Base-by-base conservation (phyloP, 2,888 invertebrate genomes). In the Andrena fulva region DNA sequence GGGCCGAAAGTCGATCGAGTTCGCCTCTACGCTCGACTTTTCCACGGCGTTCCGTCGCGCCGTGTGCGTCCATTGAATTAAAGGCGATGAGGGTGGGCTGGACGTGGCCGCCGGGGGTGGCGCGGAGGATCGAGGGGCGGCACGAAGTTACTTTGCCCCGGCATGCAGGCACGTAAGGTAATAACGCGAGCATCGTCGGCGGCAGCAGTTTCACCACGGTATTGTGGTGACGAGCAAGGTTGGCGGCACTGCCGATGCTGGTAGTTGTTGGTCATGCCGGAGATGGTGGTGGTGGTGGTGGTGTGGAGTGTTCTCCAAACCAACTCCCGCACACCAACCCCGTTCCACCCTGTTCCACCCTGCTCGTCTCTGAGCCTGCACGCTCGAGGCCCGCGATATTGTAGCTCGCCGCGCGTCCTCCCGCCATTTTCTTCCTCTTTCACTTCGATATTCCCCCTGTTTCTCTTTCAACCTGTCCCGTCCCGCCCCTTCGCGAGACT, bases 141-240 rank as follows among this genome's bases (percentile, higher is more conserved):
- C 60, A 66, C 42, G 66, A 80, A 83, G 85, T 83, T 50, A 85
- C 77, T 84, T 86, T 31, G 71, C 5, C 60, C 56, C 24, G 73
- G 74, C 69, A 73, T 77, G 80, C 66, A 86, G 77, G 79, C 76
- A 84, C 82, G 82, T 79, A 69, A 80, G 81, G 77, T 82, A 82
- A 86, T 86, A 86, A 86, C 67, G 70, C 60, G 73, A 72, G 54
- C 68, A 62, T 31, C 73, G 74, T 69, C 68, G 70, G 59, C 63
- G 66, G 75, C 50, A 78, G 71, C 83, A 81, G 86, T 84, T 86
- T 84, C 75, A 48, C 77, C 69, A 73, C 60, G 80, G 71, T 76
- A 87, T 80, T 77, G 77, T 63, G 81, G 76, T 54, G 85, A 79
- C 79, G 77, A 77, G 85, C 62, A 87, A 80, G 76, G 67, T 75